phyloP scores from a whole-genome alignment of 1,140 invertebrate species.

The Lepidurus apus region DNA sequence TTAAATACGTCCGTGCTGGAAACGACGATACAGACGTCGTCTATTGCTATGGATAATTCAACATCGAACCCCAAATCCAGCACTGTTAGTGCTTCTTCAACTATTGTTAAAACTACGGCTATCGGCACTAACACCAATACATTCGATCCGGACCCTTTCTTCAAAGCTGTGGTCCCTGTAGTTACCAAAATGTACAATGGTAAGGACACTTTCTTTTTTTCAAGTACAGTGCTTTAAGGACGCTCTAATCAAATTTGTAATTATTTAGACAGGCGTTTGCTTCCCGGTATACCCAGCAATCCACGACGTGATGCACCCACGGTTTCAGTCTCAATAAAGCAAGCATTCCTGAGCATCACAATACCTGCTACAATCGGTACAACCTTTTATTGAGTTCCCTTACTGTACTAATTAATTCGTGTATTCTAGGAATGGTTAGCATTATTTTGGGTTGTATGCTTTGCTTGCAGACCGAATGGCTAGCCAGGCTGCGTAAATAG shows the following conservation, averaged over 20 bases:
- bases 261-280: background rate
- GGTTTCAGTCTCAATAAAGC: too few relatives aligned
- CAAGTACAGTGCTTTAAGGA: background rate
- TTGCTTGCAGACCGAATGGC: background rate
- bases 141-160: background rate
- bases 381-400: too few relatives aligned
- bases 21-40: too few relatives aligned
- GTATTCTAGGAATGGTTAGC: background rate
- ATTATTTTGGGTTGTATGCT: background rate
- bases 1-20: too few relatives aligned
- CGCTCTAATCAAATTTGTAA: too few relatives aligned
- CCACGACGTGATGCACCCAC: too few relatives aligned
- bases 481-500: background rate
- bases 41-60: too few relatives aligned
- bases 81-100: background rate
- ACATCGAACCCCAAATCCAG: background rate
- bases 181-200: background rate
- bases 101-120: background rate
- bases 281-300: background rate
- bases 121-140: background rate
- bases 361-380: too few relatives aligned
- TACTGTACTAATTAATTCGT: too few relatives aligned
- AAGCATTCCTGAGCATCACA: too few relatives aligned
- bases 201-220: background rate
- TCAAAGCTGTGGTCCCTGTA: background rate